Conservation (phyloP, 2,888 invertebrate genomes). For the Congeria kusceri region DNA sequence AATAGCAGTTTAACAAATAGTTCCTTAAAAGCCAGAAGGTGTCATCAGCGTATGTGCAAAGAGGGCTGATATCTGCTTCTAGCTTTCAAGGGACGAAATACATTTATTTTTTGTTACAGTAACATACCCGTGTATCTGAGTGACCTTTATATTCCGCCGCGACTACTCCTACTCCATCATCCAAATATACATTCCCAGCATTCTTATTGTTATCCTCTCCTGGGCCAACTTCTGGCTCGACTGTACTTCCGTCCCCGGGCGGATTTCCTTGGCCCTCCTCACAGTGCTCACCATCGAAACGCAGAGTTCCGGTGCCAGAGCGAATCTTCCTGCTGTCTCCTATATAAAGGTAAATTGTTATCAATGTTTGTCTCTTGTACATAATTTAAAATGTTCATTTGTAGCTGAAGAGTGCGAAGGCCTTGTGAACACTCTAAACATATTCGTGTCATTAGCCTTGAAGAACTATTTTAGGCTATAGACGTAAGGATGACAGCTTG, state of each 20-base stretch:
- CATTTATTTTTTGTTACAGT: conserved; percentile 42
- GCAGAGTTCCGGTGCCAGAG: conserved; percentile 65
- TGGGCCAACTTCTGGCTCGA: conserved; percentile 73
- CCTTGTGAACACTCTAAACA: no score
- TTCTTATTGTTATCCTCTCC: conserved; percentile 65
- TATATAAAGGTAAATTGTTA: conserved; percentile 52
- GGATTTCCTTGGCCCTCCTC: conserved; percentile 70
- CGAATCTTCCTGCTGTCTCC: conserved; percentile 62
- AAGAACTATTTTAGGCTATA: conserved; percentile 37
- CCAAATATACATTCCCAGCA: conserved; percentile 65
- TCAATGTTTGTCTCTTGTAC: background rate
- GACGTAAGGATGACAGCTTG: conserved; percentile 63
- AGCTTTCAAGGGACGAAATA: background rate
- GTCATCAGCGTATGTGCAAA: no score
- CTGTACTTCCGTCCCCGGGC: conserved; percentile 68
- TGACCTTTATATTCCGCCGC: conserved; percentile 45
- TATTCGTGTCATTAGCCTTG: no score
- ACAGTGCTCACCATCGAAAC: conserved; percentile 76
- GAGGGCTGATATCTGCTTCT: no score
- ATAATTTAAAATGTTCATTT: background rate
- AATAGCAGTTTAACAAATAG: no score
- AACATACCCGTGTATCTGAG: conserved; percentile 60
- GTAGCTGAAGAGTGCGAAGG: background rate
- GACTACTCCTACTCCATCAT: conserved; percentile 61
- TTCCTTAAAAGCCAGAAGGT: no score